These are phyloP conservation scores for Drosophila silvestris DNA, from an alignment of 2,888 invertebrate genomes.

Conservation along the genomic window DNA sequence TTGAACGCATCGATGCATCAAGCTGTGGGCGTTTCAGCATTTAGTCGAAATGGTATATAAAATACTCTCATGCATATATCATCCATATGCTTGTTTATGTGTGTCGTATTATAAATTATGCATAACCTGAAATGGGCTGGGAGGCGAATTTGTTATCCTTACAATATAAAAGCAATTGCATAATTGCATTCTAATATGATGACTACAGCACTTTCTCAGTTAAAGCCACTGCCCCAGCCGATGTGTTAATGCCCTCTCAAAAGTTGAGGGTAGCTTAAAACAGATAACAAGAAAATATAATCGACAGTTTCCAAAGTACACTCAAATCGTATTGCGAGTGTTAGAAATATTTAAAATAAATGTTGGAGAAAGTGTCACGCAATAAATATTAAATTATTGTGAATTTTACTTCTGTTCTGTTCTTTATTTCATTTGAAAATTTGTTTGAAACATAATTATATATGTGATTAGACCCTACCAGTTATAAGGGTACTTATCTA, in stretches of 20 bases:
- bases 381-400: background rate
- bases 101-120: constrained; percentile 63
- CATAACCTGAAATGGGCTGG: constrained; percentile 30
- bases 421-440: background rate
- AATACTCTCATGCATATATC: constrained; percentile 5
- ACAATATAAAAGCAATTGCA: constrained; percentile 65
- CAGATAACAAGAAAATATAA: background rate
- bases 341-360: background rate
- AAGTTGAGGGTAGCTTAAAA: too few relatives aligned
- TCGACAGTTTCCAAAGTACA: background rate
- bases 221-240: background rate
- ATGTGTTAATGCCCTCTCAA: constrained; percentile 18
- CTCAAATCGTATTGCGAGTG: background rate
- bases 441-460: background rate
- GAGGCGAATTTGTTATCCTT: constrained; percentile 22
- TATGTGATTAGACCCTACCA: background rate
- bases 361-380: background rate
- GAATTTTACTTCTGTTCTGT: background rate
- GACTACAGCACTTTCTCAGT: constrained; percentile 57
- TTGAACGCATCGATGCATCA: constrained; percentile 39
- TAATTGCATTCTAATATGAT: constrained; percentile 73
- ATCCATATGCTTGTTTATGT: constrained; percentile 13
- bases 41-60: constrained; percentile 26
- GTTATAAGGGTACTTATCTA: background rate
- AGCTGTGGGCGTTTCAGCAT: constrained; percentile 30